These are phyloP conservation scores for mouse (Mus musculus) DNA, from an alignment of 2,113 vertebrate genomes.

Conservation along the genomic window DNA sequence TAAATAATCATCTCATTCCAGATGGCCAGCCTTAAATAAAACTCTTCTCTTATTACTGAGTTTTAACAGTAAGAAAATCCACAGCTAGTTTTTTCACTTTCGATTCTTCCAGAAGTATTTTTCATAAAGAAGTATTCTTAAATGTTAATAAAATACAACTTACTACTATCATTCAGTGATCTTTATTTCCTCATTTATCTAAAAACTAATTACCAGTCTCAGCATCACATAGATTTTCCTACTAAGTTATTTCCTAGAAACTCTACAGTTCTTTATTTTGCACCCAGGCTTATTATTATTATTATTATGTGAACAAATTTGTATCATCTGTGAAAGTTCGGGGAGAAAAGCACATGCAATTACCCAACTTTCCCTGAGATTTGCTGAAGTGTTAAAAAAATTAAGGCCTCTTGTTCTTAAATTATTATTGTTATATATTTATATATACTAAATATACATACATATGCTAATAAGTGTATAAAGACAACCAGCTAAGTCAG, in stretches of 20 bases:
- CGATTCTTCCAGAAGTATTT: not conserved
- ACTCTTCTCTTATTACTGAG: not conserved
- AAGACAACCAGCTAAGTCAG: not conserved
- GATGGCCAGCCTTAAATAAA: not conserved
- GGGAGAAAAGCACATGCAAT: not conserved
- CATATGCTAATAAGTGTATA: not conserved
- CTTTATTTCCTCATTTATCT: not conserved
- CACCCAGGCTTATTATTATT: not conserved
- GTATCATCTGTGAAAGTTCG: not conserved
- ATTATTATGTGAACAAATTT: not conserved
- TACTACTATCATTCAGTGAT: not conserved
- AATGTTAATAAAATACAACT: not conserved
- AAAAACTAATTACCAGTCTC: not conserved
- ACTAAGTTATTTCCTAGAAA: not conserved
- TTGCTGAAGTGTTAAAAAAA: not conserved
- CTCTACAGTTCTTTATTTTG: not conserved
- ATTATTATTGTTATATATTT: not conserved
- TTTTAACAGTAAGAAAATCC: not conserved
- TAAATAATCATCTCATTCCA: not conserved
- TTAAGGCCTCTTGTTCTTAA: not conserved
- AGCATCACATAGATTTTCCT: not conserved
- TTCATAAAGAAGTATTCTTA: not conserved
- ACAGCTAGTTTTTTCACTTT: not conserved
- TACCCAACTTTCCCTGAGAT: not conserved
- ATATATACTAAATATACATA: not conserved